These are phyloP conservation scores for Varecia variegata DNA, from an alignment of 2,797 vertebrate species.

Conservation along the genomic window DNA sequence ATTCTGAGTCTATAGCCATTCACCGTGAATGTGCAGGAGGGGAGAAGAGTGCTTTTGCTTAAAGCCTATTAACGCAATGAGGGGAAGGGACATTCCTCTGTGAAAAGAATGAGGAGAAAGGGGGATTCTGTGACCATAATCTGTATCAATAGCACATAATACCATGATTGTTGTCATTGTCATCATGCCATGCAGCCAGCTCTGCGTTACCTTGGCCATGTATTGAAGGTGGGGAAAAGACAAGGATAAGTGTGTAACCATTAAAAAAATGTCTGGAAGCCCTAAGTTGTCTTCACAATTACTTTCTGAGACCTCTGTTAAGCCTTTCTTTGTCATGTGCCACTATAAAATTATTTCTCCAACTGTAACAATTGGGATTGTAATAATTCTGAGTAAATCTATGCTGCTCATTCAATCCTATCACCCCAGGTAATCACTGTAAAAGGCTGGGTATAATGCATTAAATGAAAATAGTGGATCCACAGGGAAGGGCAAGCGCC, in stretches of 20 bases:
- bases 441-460: background rate
- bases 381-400: background rate
- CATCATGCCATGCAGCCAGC: rapidly evolving
- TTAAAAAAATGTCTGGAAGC: no score
- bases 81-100: rapidly evolving
- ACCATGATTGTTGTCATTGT: background rate
- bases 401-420: background rate
- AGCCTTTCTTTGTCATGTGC: no score
- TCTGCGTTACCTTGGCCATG: rapidly evolving
- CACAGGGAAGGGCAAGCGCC: background rate
- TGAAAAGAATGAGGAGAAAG: background rate
- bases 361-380: background rate
- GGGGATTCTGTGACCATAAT: rapidly evolving
- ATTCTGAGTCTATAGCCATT: background rate
- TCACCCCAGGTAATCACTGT: no score
- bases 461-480: background rate
- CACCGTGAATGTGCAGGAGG: rapidly evolving
- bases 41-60: background rate
- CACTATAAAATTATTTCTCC: background rate
- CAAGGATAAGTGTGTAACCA: background rate
- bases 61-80: background rate
- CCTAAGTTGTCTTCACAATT: background rate
- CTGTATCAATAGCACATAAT: rapidly evolving
- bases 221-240: background rate
- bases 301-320: background rate